A percentile compares a stretch with the other conserved stretches of the same genome.
These are phyloP conservation scores for Cybosia mesomella DNA, from an alignment of 2,888 invertebrate genomes.

Conservation along the genomic window DNA sequence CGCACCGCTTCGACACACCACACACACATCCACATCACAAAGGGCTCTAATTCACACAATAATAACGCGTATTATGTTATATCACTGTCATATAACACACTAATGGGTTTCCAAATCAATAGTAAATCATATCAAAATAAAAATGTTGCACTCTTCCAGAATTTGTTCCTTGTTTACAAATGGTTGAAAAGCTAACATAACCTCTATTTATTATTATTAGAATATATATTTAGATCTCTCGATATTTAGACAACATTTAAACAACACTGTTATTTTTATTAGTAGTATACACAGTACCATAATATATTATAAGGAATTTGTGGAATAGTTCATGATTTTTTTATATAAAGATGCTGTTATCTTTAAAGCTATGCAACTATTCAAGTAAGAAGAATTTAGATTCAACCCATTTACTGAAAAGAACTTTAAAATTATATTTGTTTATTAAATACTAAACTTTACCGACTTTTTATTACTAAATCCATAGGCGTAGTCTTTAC, in stretches of 20 bases:
- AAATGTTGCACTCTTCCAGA: constrained; percentile 29
- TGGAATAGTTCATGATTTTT: not conserved
- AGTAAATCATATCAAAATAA: constrained; percentile 13
- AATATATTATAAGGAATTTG: not conserved
- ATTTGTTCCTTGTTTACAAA: not conserved
- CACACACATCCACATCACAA: constrained; percentile 64
- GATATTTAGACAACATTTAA: not conserved
- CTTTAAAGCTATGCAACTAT: not conserved
- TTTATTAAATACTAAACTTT: constrained; percentile 71
- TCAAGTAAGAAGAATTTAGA: not conserved
- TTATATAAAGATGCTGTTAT: not conserved
- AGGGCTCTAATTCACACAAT: constrained; percentile 64
- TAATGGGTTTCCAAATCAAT: constrained; percentile 6
- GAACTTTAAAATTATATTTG: constrained; percentile 12
- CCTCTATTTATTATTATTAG: not conserved
- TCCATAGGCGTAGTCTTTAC: constrained; percentile 81
- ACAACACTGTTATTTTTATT: not conserved
- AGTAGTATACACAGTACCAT: constrained; percentile 5
- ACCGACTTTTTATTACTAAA: constrained; percentile 86
- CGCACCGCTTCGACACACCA: constrained; percentile 42
- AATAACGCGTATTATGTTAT: constrained; percentile 40
- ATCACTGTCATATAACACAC: constrained; percentile 27
- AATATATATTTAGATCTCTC: not conserved
- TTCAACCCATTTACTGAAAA: not conserved
- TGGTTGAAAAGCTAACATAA: not conserved